Evolutionary conservation across 2,113 vertebrate species (phyloP).

Genomic region (Axis porcinus): DNA sequence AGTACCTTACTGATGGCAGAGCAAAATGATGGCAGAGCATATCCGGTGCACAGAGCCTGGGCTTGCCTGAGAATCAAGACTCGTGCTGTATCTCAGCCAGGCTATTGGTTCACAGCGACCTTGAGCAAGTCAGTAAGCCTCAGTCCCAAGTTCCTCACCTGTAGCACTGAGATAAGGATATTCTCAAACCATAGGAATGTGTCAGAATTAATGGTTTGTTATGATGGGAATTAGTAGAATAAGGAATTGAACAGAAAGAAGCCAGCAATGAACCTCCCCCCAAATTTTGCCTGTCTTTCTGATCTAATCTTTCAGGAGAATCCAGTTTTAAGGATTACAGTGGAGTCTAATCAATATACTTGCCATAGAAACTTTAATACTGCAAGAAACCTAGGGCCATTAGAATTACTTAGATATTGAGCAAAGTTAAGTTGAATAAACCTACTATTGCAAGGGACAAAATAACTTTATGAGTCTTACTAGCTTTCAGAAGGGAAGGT

Average conservation of each 20-base stretch:
- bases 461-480: not conserved
- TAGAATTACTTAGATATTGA: not conserved
- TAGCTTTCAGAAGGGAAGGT: not conserved
- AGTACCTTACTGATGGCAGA: not conserved
- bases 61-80: not conserved
- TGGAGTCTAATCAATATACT: not conserved
- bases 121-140: conserved; percentile 39
- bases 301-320: not conserved
- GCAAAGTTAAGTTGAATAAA: not conserved
- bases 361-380: not conserved
- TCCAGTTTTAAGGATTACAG: not conserved
- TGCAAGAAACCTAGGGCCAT: not conserved
- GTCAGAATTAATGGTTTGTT: not conserved
- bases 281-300: not conserved
- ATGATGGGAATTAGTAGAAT: not conserved
- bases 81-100: not conserved
- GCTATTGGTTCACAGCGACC: not conserved
- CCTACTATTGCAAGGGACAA: not conserved
- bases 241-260: not conserved
- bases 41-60: not conserved
- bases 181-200: conserved; percentile 8
- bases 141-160: not conserved
- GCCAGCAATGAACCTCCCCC: not conserved
- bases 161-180: conserved; percentile 22
- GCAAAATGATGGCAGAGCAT: not conserved